Conservation (phyloP, 2,113 vertebrate genomes). For the Eulemur macaco region DNA sequence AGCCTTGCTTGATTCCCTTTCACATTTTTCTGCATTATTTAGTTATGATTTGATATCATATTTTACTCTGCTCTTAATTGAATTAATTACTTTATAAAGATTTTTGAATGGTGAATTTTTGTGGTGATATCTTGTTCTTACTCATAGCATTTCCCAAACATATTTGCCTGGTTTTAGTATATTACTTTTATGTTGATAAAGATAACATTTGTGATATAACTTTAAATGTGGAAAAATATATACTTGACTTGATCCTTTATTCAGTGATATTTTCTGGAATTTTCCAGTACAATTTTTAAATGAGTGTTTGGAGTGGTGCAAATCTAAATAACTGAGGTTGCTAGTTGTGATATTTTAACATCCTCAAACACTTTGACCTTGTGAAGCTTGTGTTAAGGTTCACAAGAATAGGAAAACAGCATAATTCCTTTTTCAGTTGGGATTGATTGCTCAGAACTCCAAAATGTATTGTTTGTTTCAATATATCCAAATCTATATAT, state of each 20-base stretch:
- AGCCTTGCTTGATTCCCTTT: slow-evolving; percentile 19
- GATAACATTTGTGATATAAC: neutral
- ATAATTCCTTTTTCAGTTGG: neutral
- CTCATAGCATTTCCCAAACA: neutral
- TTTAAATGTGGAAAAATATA: neutral
- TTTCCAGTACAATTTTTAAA: neutral
- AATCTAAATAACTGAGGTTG: neutral
- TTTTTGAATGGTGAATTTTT: neutral
- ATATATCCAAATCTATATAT: neutral
- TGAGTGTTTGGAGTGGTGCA: neutral
- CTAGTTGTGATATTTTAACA: neutral
- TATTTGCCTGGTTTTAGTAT: neutral
- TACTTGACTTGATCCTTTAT: neutral
- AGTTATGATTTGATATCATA: neutral
- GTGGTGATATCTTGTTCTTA: neutral
- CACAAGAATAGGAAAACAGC: neutral
- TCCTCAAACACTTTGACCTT: neutral
- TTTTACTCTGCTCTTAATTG: neutral
- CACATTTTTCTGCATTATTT: neutral
- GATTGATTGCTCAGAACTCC: neutral
- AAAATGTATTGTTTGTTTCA: neutral
- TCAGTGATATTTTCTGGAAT: neutral
- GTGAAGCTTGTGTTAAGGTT: neutral
- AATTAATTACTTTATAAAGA: slow-evolving; percentile 50
- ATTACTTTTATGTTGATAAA: neutral